phyloP scores from a whole-genome alignment of 1,140 invertebrate species.

The Solenopsis invicta region DNA sequence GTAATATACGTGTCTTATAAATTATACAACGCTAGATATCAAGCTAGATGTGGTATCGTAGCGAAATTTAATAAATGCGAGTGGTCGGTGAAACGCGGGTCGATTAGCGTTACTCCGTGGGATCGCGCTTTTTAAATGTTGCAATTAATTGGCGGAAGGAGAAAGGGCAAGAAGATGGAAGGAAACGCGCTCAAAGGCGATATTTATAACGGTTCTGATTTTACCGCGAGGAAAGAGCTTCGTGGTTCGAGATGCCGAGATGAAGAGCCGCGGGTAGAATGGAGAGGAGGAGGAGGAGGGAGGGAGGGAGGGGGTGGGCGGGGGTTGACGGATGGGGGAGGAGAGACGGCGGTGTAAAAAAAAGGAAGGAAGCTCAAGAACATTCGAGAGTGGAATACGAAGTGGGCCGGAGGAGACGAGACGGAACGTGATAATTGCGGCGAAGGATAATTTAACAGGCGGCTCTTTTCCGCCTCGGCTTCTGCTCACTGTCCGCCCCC shows the following conservation, averaged over 20 bases:
- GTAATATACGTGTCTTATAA: conserved; percentile 2
- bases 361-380: conserved; percentile 40
- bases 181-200: conserved; percentile 52
- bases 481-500: conserved; percentile 52
- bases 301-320: not conserved
- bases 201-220: conserved; percentile 67
- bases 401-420: conserved; percentile 64
- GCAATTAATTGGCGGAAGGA: conserved; percentile 49
- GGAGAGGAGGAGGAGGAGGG: not conserved
- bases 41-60: not conserved
- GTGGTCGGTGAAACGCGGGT: not conserved
- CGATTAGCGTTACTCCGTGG: conserved; percentile 36
- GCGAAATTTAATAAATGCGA: conserved; percentile 34
- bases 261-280: conserved; percentile 16
- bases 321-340: too few relatives aligned
- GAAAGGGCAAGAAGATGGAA: not conserved
- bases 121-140: conserved; percentile 51
- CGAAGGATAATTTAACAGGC: conserved; percentile 80
- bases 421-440: conserved; percentile 78
- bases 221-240: conserved; percentile 44
- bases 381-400: conserved; percentile 59
- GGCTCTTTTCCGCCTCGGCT: conserved; percentile 79
- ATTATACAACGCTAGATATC: not conserved
- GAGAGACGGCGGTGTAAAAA: conserved; percentile 21
- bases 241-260: conserved; percentile 40